phyloP scores from a whole-genome alignment of 2,888 invertebrate genomes.

The Ophion costatus region DNA sequence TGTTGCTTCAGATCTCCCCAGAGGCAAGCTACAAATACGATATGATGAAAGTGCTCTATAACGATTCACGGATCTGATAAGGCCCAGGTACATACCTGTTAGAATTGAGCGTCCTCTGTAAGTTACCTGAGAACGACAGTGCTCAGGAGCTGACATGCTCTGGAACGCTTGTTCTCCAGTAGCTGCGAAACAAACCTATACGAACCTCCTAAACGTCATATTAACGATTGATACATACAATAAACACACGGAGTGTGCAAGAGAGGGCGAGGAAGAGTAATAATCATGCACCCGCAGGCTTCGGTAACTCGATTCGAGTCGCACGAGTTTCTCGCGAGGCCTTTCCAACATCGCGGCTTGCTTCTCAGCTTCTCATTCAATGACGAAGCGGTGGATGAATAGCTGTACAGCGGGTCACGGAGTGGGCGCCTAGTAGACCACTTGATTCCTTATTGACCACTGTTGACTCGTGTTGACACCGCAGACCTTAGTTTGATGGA shows the following conservation, averaged over 20 bases:
- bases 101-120: too few relatives aligned
- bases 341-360: constrained; percentile 47
- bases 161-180: not conserved
- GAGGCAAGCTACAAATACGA: not conserved
- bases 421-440: constrained; percentile 79
- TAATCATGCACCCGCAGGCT: constrained; percentile 35
- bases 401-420: constrained; percentile 41
- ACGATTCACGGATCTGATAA: not conserved
- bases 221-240: not conserved
- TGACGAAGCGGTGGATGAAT: constrained; percentile 59
- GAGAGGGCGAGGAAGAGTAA: not conserved
- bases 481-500: constrained; percentile 82
- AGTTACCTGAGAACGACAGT: not conserved
- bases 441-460: constrained; percentile 83
- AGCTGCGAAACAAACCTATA: not conserved
- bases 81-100: not conserved
- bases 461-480: constrained; percentile 84
- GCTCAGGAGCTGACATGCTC: not conserved
- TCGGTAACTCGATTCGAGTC: constrained; percentile 51
- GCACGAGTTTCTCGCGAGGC: constrained; percentile 51
- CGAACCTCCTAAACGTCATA: not conserved
- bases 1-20: not conserved
- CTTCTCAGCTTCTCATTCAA: constrained; percentile 44
- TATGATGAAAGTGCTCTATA: not conserved
- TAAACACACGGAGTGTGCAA: not conserved